A percentile compares a stretch with the other conserved stretches of the same genome.
These are phyloP conservation scores for Parnassius orleans DNA, from an alignment of 2,888 invertebrate species.

Conservation along the genomic window DNA sequence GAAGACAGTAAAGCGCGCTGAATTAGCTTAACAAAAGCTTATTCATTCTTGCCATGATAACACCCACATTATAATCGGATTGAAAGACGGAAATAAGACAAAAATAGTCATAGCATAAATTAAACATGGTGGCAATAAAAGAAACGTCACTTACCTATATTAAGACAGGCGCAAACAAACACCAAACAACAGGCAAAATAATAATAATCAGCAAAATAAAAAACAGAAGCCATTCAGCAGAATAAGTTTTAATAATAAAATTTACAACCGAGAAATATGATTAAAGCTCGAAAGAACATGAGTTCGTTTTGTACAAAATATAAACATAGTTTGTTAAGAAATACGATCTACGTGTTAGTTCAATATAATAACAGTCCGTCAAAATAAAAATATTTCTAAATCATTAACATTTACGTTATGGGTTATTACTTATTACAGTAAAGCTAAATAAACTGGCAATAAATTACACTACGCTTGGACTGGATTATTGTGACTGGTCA, in stretches of 20 bases:
- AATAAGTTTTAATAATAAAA: slow-evolving; percentile 76
- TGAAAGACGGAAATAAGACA: no score
- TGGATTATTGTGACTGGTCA: slow-evolving; percentile 16
- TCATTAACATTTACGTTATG: slow-evolving; percentile 6
- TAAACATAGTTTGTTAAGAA: slow-evolving; percentile 33
- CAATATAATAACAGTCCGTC: slow-evolving; percentile 32
- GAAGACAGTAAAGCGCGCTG: no score
- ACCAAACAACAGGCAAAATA: slow-evolving; percentile 58
- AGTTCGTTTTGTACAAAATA: slow-evolving; percentile 65
- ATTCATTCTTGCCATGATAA: no score
- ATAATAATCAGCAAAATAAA: slow-evolving; percentile 62
- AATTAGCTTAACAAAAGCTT: no score
- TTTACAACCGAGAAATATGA: slow-evolving; percentile 75
- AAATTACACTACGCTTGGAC: slow-evolving; percentile 19
- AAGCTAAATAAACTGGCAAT: slow-evolving; percentile 24
- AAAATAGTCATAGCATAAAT: no score
- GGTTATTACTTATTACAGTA: slow-evolving; percentile 16
- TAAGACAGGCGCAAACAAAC: slow-evolving; percentile 52
- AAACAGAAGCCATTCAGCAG: slow-evolving; percentile 73
- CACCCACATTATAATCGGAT: no score
- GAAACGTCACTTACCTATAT: slow-evolving; percentile 56
- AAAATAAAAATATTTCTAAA: slow-evolving; percentile 21
- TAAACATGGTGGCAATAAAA: slow-evolving; percentile 38
- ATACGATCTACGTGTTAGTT: slow-evolving; percentile 30
- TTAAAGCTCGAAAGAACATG: slow-evolving; percentile 80